A percentile compares a stretch with the other conserved stretches of the same genome.
These are phyloP conservation scores for Hemichromis elongatus DNA, from an alignment of 2,113 vertebrate species.

Conservation along the genomic window DNA sequence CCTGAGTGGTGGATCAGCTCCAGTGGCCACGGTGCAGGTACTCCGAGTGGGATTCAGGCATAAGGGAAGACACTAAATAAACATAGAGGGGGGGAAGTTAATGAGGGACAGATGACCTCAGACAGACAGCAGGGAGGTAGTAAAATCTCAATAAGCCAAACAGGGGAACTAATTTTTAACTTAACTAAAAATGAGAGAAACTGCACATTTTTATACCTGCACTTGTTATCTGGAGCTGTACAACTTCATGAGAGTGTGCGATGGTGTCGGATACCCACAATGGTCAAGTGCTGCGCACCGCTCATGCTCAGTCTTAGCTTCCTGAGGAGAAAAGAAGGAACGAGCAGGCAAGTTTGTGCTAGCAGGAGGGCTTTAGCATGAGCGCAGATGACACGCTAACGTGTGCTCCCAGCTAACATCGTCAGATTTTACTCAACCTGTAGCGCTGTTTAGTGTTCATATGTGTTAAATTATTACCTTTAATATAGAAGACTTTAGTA, in stretches of 20 bases:
- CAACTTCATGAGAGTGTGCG: background rate
- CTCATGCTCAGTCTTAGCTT: background rate
- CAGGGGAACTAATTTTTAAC: background rate
- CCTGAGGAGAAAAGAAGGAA: background rate
- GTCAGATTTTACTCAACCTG: background rate
- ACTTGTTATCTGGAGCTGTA: background rate
- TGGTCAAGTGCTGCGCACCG: too few relatives aligned
- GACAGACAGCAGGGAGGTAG: background rate
- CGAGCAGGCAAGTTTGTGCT: background rate
- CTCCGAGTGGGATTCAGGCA: background rate
- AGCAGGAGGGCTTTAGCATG: background rate
- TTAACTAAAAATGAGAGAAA: background rate
- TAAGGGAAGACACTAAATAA: fast-evolving
- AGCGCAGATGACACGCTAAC: background rate
- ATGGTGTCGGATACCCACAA: background rate
- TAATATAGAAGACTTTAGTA: background rate
- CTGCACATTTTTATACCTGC: background rate
- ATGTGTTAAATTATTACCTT: background rate
- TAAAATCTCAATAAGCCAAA: background rate
- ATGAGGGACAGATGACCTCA: background rate
- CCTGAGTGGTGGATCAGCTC: background rate
- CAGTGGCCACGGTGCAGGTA: background rate
- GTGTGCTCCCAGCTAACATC: background rate
- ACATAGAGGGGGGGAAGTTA: background rate
- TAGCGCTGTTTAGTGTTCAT: background rate